Conservation (phyloP, 1,140 invertebrate species). For the Drosophila melanica region DNA sequence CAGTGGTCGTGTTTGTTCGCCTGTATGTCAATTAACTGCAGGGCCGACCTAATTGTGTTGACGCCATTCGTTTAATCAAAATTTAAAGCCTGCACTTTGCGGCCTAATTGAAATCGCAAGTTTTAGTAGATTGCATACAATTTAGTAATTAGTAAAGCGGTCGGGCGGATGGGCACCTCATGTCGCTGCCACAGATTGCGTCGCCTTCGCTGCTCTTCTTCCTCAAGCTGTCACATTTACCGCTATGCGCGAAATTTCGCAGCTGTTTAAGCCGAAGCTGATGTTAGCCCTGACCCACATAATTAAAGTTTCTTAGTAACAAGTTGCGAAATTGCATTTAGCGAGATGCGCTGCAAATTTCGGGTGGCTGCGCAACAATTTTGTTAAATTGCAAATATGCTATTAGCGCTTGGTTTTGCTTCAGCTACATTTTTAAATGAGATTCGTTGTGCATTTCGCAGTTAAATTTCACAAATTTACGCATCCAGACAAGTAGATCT, state of each 20-base stretch:
- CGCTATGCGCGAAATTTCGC: background rate
- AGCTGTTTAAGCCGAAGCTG: background rate
- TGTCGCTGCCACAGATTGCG: background rate
- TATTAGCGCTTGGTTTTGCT: background rate
- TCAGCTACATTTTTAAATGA: background rate
- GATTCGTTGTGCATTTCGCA: background rate
- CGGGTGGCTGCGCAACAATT: conserved; percentile 16
- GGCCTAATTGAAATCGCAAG: conserved; percentile 70
- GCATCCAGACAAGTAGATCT: conserved; percentile 7
- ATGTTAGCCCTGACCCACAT: conserved; percentile 67
- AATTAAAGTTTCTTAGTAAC: conserved; percentile 28
- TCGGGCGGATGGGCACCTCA: background rate
- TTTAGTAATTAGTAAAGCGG: conserved; percentile 41
- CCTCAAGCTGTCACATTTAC: conserved; percentile 42
- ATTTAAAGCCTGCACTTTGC: conserved; percentile 63
- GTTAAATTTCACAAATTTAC: background rate
- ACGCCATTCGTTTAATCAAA: conserved; percentile 71
- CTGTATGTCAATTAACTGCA: conserved; percentile 72
- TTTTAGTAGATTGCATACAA: conserved; percentile 59
- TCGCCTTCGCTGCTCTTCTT: no score
- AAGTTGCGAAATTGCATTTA: conserved; percentile 70
- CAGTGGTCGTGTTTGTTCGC: conserved; percentile 59
- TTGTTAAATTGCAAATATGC: conserved; percentile 13
- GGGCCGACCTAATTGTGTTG: conserved; percentile 72
- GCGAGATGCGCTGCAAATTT: conserved; percentile 69